phyloP scores from a whole-genome alignment of 2,888 invertebrate species.

The Synanthedon formicaeformis region DNA sequence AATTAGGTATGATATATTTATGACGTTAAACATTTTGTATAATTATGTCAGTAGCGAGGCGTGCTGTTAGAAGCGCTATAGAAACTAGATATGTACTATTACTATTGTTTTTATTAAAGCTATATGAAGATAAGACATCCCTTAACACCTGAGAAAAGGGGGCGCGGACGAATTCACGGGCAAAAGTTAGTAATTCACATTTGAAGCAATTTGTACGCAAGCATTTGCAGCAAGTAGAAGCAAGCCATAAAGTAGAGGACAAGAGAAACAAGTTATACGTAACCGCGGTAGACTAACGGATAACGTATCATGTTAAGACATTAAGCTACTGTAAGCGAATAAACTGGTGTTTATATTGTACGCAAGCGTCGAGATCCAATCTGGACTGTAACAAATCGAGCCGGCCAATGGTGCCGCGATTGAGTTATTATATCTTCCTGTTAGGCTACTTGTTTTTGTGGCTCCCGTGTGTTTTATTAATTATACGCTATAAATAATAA shows the following conservation, averaged over 20 bases:
- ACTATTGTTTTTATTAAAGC: no score
- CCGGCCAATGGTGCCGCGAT: constrained; percentile 51
- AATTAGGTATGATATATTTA: neutral
- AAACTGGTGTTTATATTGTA: constrained; percentile 39
- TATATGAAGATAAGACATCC: no score
- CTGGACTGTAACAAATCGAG: constrained; percentile 65
- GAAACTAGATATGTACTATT: no score
- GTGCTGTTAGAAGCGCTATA: no score
- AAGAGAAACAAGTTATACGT: constrained; percentile 26
- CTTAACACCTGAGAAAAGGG: no score
- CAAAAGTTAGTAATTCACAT: no score
- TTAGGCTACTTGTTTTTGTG: constrained; percentile 67
- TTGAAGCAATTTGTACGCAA: no score
- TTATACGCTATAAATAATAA: constrained; percentile 67
- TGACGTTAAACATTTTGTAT: neutral
- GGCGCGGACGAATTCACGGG: no score
- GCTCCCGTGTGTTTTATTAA: constrained; percentile 67
- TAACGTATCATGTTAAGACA: constrained; percentile 55
- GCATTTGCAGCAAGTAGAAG: no score
- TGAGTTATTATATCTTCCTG: constrained; percentile 71
- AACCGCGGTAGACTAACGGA: constrained; percentile 38
- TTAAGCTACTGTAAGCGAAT: constrained; percentile 47
- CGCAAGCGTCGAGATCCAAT: constrained; percentile 51
- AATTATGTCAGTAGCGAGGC: neutral
- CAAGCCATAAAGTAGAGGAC: neutral